Conservation (phyloP, 2,888 invertebrate species). For the Allolobophora icterica region DNA sequence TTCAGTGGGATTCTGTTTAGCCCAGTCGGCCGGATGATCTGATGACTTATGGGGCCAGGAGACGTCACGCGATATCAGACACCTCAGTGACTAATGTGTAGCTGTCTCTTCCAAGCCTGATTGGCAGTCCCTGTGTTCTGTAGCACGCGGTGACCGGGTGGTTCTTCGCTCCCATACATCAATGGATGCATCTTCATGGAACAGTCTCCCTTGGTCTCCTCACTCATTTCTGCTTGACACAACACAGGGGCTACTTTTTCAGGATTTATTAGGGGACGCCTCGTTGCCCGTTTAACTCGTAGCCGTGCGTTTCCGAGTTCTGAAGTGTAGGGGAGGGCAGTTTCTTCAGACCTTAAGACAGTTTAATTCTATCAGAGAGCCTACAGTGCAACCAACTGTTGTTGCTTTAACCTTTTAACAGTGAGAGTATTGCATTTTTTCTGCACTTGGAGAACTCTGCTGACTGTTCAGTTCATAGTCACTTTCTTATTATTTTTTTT, state of each 20-base stretch:
- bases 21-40: neutral
- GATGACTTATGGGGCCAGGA: no score
- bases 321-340: neutral
- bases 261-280: neutral
- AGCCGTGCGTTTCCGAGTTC: neutral
- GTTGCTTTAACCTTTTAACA: no score
- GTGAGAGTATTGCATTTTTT: no score
- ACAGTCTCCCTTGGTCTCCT: neutral
- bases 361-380: neutral
- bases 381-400: no score
- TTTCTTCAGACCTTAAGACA: neutral
- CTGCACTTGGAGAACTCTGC: no score
- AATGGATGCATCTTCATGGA: neutral
- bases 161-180: neutral
- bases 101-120: neutral
- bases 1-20: neutral
- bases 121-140: neutral
- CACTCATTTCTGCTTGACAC: conserved; percentile 12
- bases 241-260: neutral
- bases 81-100: neutral
- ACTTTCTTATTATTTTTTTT: neutral
- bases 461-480: no score
- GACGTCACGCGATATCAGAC: neutral
- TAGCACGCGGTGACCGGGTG: neutral
- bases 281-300: neutral